Conservation (phyloP, 2,888 invertebrate species). For the Chalcis sispes region DNA sequence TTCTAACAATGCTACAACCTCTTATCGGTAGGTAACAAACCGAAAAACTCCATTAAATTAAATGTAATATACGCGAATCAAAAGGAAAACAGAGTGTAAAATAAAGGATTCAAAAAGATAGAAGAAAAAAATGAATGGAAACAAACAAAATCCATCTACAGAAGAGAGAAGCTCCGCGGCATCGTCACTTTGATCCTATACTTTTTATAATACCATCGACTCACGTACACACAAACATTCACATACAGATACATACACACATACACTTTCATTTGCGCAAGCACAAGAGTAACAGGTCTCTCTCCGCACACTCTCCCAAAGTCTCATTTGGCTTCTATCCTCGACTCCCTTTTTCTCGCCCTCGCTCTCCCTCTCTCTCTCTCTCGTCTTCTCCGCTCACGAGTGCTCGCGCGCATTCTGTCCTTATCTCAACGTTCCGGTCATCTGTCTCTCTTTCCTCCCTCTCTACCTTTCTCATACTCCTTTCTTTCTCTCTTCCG, state of each 20-base stretch:
- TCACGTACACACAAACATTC: not conserved
- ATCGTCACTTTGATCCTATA: conserved; percentile 56
- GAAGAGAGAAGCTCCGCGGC: conserved; percentile 48
- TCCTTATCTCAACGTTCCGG: conserved; percentile 52
- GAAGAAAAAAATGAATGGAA: not conserved
- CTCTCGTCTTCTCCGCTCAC: conserved; percentile 45
- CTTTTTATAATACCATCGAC: conserved; percentile 55
- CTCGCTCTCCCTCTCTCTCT: conserved; percentile 40
- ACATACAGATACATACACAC: too few relatives aligned
- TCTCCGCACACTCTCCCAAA: conserved; percentile 42
- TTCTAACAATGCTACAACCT: too few relatives aligned
- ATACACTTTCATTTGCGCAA: too few relatives aligned
- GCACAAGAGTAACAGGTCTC: conserved; percentile 40
- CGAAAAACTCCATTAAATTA: conserved; percentile 55
- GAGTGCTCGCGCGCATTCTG: conserved; percentile 42
- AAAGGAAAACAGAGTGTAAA: conserved; percentile 1
- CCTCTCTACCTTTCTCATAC: not conserved
- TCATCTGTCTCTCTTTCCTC: conserved; percentile 30
- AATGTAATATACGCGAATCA: conserved; percentile 49
- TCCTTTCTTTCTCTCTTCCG: conserved; percentile 7
- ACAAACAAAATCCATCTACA: conserved; percentile 36
- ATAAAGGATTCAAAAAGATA: not conserved
- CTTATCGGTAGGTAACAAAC: conserved; percentile 51
- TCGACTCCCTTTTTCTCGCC: too few relatives aligned
- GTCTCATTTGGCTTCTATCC: conserved; percentile 54